phyloP scores from a whole-genome alignment of 2,888 invertebrate genomes.

The Spilosoma lubricipeda region DNA sequence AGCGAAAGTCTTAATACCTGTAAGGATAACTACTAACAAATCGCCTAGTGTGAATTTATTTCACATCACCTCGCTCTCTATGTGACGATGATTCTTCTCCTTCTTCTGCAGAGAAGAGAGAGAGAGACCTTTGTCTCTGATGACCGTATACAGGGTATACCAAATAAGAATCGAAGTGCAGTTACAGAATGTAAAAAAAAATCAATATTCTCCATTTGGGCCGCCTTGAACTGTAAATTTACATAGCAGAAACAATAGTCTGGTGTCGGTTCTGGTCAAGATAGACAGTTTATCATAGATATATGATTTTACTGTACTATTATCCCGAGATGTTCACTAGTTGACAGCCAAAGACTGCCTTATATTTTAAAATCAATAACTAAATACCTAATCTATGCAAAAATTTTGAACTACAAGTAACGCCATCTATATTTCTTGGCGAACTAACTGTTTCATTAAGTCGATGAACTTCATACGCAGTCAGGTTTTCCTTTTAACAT shows the following conservation, averaged over 20 bases:
- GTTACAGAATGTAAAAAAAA: neutral
- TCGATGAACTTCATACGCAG: slow-evolving; percentile 13
- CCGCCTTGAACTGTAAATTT: neutral
- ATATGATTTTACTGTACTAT: neutral
- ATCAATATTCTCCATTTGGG: neutral
- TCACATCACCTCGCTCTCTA: too few relatives aligned
- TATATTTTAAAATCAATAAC: neutral
- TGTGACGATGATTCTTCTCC: too few relatives aligned
- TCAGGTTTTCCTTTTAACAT: slow-evolving; percentile 6
- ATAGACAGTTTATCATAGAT: neutral
- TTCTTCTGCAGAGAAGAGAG: too few relatives aligned
- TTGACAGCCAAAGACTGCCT: neutral
- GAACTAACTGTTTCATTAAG: neutral
- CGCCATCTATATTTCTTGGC: neutral
- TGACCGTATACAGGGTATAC: neutral
- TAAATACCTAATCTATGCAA: neutral
- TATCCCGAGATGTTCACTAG: neutral
- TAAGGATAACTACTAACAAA: neutral
- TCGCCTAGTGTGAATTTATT: too few relatives aligned
- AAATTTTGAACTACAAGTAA: neutral
- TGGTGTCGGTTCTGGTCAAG: too few relatives aligned
- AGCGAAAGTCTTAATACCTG: neutral
- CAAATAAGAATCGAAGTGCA: neutral
- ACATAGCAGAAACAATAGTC: neutral
- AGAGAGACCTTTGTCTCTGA: too few relatives aligned